Evolutionary conservation across 1,140 invertebrate species (phyloP).

Genomic region (Berghia stephanieae): DNA sequence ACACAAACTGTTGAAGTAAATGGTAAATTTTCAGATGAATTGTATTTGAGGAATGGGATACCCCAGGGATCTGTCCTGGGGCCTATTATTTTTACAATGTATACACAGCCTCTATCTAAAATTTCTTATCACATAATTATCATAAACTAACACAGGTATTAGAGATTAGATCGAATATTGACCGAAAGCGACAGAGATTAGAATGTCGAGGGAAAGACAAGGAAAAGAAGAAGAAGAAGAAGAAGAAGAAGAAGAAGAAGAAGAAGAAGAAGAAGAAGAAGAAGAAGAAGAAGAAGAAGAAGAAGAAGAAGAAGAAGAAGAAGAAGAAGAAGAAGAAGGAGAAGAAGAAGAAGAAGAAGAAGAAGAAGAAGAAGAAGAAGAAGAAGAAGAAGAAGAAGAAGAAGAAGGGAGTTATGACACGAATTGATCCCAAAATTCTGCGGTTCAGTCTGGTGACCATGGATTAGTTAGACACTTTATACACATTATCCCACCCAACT

Average conservation of each 20-base stretch:
- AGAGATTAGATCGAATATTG: too few relatives aligned
- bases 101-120: too few relatives aligned
- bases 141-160: too few relatives aligned
- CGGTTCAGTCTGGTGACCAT: neutral
- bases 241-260: slow-evolving; percentile 3
- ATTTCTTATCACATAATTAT: too few relatives aligned
- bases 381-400: neutral
- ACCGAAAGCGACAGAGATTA: too few relatives aligned
- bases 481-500: too few relatives aligned
- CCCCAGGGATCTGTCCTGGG: too few relatives aligned
- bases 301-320: slow-evolving; percentile 9
- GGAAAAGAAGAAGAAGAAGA: neutral
- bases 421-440: neutral
- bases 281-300: neutral
- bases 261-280: slow-evolving; percentile 7
- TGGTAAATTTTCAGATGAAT: too few relatives aligned
- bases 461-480: too few relatives aligned
- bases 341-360: neutral
- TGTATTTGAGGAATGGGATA: too few relatives aligned
- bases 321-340: slow-evolving; percentile 16
- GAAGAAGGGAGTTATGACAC: neutral
- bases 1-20: too few relatives aligned
- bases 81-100: too few relatives aligned
- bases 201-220: neutral
- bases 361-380: neutral